A percentile compares a stretch with the other conserved stretches of the same genome.
phyloP scores from a whole-genome alignment of 2,888 invertebrate species.

The Eupithecia pulchellata region DNA sequence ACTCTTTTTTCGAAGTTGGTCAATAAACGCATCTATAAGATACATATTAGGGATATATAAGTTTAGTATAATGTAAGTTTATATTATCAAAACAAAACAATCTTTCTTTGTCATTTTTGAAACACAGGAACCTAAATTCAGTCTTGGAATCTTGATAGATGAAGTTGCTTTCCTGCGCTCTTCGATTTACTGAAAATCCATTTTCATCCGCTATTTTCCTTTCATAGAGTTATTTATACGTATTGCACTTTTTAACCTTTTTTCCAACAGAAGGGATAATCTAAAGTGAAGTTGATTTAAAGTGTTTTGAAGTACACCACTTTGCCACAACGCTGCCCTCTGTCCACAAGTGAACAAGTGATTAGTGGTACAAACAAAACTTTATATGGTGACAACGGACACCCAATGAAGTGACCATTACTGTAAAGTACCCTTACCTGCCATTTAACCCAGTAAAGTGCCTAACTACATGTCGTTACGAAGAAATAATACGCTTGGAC shows the following conservation, averaged over 20 bases:
- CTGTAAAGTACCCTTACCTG: slow-evolving; percentile 18
- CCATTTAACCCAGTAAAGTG: slow-evolving; percentile 3
- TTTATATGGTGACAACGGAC: slow-evolving; percentile 22
- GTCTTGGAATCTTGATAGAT: not conserved
- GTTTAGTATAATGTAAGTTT: no score
- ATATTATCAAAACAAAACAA: no score
- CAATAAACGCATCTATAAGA: no score
- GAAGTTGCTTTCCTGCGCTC: not conserved
- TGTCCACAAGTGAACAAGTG: slow-evolving; percentile 1
- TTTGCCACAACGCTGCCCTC: not conserved
- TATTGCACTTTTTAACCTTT: not conserved
- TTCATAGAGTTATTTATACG: not conserved
- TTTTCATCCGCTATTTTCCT: not conserved
- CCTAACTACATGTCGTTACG: not conserved
- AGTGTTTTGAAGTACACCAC: no score
- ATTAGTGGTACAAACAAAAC: slow-evolving; percentile 20
- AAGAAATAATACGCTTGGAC: not conserved
- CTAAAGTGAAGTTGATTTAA: not conserved
- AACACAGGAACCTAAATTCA: not conserved
- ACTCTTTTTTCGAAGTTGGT: no score
- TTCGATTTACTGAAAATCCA: not conserved
- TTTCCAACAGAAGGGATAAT: not conserved
- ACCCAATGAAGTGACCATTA: slow-evolving; percentile 29
- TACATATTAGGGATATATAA: no score
- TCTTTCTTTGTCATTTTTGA: no score